phyloP scores from a whole-genome alignment of 2,113 vertebrate genomes.

The Chaetops frenatus region DNA sequence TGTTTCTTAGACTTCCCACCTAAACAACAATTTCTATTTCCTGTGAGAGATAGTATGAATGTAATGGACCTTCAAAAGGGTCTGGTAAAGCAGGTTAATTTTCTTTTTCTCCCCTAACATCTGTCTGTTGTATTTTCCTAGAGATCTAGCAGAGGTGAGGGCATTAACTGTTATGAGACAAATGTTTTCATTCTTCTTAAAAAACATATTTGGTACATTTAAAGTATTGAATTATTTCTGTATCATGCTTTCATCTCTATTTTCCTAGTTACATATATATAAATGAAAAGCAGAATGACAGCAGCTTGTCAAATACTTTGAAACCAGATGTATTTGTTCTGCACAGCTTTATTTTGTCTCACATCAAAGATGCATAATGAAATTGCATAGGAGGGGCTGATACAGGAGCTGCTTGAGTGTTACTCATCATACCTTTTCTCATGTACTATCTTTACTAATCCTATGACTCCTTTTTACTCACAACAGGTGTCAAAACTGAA shows the following conservation, averaged over 20 bases:
- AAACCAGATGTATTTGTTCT: neutral
- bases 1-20: neutral
- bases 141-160: neutral
- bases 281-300: neutral
- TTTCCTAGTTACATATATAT: neutral
- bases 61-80: neutral
- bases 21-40: neutral
- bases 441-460: neutral
- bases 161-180: neutral
- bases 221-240: neutral
- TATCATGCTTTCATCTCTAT: neutral
- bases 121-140: neutral
- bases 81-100: neutral
- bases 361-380: neutral
- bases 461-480: conserved; percentile 12
- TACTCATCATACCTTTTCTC: neutral
- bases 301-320: neutral
- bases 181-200: neutral
- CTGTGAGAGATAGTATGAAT: neutral
- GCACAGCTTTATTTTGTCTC: neutral
- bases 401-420: neutral
- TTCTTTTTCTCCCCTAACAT: neutral
- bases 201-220: neutral
- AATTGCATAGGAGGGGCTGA: conserved; percentile 2
- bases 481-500: neutral